Base-by-base conservation (phyloP, 1,140 invertebrate species). In the Habropoda laboriosa region DNA sequence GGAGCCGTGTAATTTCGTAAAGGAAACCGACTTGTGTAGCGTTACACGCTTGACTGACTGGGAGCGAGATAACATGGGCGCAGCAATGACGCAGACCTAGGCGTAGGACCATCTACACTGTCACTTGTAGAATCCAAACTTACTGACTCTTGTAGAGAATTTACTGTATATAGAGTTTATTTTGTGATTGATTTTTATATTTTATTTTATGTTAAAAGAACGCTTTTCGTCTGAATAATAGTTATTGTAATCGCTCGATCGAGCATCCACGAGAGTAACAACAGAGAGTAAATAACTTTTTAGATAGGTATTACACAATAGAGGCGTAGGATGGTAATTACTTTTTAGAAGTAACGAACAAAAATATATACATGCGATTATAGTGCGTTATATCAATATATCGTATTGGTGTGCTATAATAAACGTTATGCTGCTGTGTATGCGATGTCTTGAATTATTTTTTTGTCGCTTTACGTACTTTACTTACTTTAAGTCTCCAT, bases 401-500 rank as follows among this genome's bases (percentile, higher is more conserved):
- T n/a, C n/a, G n/a, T 85, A 79, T 91, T 91, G 79, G 90, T 91
- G 90, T 92, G 88, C 89, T 89, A 67, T 49, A 93, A 92, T 93
- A 93, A 93, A 93, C 89, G 89, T 92, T 91, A 88, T 92, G 90
- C 89, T 91, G 90, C 88, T 92, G 83, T 88, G 89, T 92, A 90
- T 89, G 88, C 87, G 86, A 87, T 89, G 91, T 92, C 90, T 93
- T 89, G 84, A 90, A 91, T 92, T 92, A 92, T 92, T 93, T 47
- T 63, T 67, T 91, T 91, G 89, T 87, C 81, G 91, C 90, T 92
- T 93, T 86, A n/a, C 79, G 82, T 88, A 87, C 79, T n/a, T n/a
- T n/a, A n/a, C n/a, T n/a, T n/a, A n/a, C n/a, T n/a, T n/a, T n/a
- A n/a, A n/a, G n/a, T n/a, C 84, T 87, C 89, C 88, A 87, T 77